phyloP scores from a whole-genome alignment of 2,113 vertebrate genomes.

The Poecilia latipinna region DNA sequence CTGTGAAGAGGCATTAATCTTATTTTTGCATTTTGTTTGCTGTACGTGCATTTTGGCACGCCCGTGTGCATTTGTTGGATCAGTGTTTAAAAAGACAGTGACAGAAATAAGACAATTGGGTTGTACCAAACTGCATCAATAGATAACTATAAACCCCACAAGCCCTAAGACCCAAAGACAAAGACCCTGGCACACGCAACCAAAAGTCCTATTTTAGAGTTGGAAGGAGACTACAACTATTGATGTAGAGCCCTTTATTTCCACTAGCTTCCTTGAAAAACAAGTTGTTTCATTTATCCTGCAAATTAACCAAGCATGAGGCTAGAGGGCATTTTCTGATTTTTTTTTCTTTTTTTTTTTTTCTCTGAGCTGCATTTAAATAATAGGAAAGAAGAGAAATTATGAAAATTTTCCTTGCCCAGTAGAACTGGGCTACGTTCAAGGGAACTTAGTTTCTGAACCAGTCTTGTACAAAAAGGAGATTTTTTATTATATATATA shows the following conservation, averaged over 20 bases:
- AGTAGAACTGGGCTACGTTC: background rate
- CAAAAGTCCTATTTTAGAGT: conserved; percentile 57
- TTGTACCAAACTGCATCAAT: conserved; percentile 20
- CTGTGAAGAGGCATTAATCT: background rate
- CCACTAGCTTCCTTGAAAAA: background rate
- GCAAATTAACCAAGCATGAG: conserved; percentile 62
- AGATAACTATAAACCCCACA: conserved; percentile 3
- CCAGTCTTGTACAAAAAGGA: background rate
- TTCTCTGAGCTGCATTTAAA: conserved; percentile 43
- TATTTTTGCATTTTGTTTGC: background rate
- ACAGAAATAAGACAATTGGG: conserved; percentile 16
- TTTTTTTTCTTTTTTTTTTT: background rate
- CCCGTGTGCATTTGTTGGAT: background rate
- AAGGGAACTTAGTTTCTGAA: too few species aligned
- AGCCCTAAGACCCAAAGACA: conserved; percentile 14
- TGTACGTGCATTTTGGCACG: background rate
- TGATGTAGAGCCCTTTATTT: conserved; percentile 46
- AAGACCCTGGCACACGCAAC: conserved; percentile 29
- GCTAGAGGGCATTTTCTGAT: conserved; percentile 53
- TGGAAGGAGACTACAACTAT: conserved; percentile 55
- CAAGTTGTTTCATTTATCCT: conserved; percentile 64
- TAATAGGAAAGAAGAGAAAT: conserved; percentile 46
- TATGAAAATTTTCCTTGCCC: background rate
- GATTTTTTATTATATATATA: background rate
- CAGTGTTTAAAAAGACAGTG: background rate